Base-by-base conservation (phyloP, 2,113 vertebrate species). In the Phoxinus phoxinus region DNA sequence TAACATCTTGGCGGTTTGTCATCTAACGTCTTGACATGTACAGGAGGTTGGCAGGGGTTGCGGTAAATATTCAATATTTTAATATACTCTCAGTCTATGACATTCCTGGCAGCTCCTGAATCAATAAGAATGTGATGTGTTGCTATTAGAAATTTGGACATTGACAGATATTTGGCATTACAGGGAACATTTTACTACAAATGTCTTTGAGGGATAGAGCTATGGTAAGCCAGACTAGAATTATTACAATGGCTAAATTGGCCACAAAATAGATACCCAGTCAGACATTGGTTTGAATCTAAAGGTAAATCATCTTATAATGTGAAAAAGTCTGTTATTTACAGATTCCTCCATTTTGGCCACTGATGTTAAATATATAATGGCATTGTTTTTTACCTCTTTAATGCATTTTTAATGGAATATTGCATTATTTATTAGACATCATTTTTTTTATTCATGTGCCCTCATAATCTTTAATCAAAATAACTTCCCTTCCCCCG, bases 1-100 rank as follows among this genome's bases (percentile, higher is more conserved):
- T 21, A 76, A 76, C 17, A 48, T 65, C n/a, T 46, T 81, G 35
- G 37, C 8, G n/a, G 58, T 63, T 80, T 80, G 32, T 46, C 56
- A 46, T 58, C 3, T 59, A 59, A 41, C 51, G 32, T 78, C n/a
- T 80, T 80, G 78, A 44, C 58, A 46, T 80, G 32, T 27, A 27
- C 13, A 9, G 17, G 6, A 67, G 17, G 44, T 51, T 81, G 41
- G 44, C 19, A 23, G 41, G 19, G 17, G 15, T 15, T 81, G 23
- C 25, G 21, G 59, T 30, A 48, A 48, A 81, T 81, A 32, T 81
- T 48, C 25, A 17, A 30, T 81, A 10, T 65, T 81, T 67, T 67
- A 65, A 65, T 44, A 17, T 63, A 63, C 15, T 80, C 46, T 76
- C 73, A 15, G 41, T 51, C 25, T 76, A 15, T 63, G 76, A 59